Conservation (phyloP, 2,113 vertebrate species). For the Delphinapterus leucas region DNA sequence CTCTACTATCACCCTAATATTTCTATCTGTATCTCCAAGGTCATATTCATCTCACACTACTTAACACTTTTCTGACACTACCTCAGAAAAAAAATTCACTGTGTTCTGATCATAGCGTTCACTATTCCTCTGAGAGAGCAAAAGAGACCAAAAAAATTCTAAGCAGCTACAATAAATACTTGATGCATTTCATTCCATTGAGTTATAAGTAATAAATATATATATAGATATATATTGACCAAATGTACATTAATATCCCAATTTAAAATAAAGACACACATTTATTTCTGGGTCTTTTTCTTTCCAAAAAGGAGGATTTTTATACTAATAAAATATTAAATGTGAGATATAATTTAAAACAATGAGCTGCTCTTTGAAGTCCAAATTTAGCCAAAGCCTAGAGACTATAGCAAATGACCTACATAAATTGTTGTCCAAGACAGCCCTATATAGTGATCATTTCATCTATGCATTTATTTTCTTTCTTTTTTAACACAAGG, state of each 20-base stretch:
- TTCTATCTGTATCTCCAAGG: background rate
- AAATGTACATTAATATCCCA: background rate
- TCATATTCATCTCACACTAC: background rate
- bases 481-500: background rate
- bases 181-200: background rate
- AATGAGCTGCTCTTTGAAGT: background rate
- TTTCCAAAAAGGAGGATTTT: background rate
- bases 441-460: background rate
- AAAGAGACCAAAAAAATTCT: background rate
- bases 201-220: background rate
- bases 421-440: background rate
- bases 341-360: background rate
- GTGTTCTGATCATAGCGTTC: background rate
- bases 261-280: background rate
- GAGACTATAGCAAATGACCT: background rate
- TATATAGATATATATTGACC: background rate
- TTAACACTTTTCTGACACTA: background rate
- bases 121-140: background rate
- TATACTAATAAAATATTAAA: background rate
- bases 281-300: background rate
- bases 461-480: background rate
- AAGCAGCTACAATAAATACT: background rate
- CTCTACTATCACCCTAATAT: background rate
- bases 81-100: background rate
- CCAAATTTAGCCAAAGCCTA: background rate